Evolutionary conservation across 2,797 vertebrate genomes (phyloP), one percentile per base, ranked within the genome.

Genomic region (Poeciliopsis gracilis): DNA sequence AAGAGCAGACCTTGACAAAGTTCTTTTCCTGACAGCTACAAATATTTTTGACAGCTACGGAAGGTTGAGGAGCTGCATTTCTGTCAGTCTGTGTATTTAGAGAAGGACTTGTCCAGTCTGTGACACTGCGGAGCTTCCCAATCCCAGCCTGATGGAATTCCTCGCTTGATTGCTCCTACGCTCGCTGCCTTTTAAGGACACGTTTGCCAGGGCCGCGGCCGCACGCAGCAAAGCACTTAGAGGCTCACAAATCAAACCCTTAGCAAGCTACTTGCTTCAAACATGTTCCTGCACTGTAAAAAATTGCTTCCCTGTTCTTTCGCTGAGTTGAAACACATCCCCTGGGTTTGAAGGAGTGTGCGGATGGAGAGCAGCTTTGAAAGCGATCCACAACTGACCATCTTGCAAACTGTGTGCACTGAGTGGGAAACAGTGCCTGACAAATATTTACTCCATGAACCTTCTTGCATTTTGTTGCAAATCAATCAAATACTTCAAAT

Each of bases 151-250:
- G 91, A 88, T 93, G 92, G 91, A 94, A 95, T 95, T 93, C 90
- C 87, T 93, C 90, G 93, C 87, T 94, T 95, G 94, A 93, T 94
- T 93, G 94, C 94, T 93, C 86, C 91, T 89, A 92, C 79, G 66
- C 92, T 91, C 92, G 89, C 92, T 96, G 90, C 95, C 96, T 96
- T 96, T 96, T 96, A 96, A 95, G 95, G 95, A 91, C 93, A 93
- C 90, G 91, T 95, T 93, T 95, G 91, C 93, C 92, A 86, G 86
- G 90, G 90, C 92, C 78, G 70, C 49, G 75, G 85, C 87, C 89
- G 85, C 84, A 23, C 82, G 76, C 88, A 81, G 87, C 85, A 90
- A 91, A 94, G 92, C 93, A 94, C 88, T 92, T 82, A 86, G 87
- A 89, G 91, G 81, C 90, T 94, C 90, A 92, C 95, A 96, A 95